These are phyloP conservation scores for Dendrolimus pini DNA, from an alignment of 2,888 invertebrate genomes.

Conservation along the genomic window DNA sequence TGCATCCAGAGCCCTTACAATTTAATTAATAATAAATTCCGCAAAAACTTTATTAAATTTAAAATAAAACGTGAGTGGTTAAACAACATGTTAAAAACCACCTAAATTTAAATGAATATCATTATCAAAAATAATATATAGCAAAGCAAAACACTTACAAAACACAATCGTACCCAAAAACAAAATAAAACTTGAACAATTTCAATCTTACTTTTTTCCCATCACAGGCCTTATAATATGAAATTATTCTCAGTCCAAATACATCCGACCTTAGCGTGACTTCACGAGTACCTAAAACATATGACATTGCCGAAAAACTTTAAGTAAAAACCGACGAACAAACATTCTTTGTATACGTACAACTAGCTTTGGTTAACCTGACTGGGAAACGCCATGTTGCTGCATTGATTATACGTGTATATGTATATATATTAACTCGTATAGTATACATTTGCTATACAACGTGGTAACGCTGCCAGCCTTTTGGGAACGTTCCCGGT, in stretches of 20 bases:
- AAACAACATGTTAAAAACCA: too few species aligned
- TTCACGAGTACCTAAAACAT: conserved; percentile 47
- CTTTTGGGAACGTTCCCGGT: too few species aligned
- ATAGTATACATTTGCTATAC: too few species aligned
- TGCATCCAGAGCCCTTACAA: too few species aligned
- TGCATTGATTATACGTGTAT: too few species aligned
- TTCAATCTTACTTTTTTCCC: conserved; percentile 32
- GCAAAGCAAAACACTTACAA: background rate
- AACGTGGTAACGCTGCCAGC: too few species aligned
- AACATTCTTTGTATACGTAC: conserved; percentile 60
- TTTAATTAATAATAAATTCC: too few species aligned
- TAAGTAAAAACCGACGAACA: conserved; percentile 62
- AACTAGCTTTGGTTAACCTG: background rate
- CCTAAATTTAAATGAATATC: too few species aligned
- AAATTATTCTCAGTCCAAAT: conserved; percentile 51
- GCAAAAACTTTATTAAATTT: too few species aligned
- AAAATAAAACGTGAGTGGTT: too few species aligned
- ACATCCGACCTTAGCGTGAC: conserved; percentile 66
- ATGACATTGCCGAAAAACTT: conserved; percentile 67
- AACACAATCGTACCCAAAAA: background rate
- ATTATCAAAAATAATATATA: too few species aligned
- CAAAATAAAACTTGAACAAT: conserved; percentile 1
- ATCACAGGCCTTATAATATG: conserved; percentile 38
- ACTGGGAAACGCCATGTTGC: background rate
- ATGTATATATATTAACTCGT: too few species aligned